Percentiles rank a stretch among this genome's conserved stretches.
Evolutionary conservation across 2,797 vertebrate species (phyloP).

Genomic region (Notolepis coatsorum): DNA sequence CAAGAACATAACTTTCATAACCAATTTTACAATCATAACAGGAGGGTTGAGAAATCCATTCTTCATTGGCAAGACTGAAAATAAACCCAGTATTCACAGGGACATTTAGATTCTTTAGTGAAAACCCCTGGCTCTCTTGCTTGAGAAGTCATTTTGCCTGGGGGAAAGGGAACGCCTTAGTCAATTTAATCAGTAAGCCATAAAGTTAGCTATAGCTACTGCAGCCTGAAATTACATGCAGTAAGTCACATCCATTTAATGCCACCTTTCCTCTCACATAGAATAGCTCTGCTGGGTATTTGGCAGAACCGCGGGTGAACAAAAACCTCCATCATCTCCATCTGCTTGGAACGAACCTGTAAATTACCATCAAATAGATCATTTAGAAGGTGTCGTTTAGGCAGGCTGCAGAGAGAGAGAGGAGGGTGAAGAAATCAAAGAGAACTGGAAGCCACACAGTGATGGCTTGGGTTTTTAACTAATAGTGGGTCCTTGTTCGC

Average conservation of each 20-base stretch:
- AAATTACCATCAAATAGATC: slow-evolving; percentile 55
- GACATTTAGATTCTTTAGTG: slow-evolving; percentile 55
- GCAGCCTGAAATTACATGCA: slow-evolving; percentile 35
- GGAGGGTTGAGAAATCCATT: no score
- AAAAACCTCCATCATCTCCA: slow-evolving; percentile 28
- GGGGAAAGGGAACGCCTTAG: no score
- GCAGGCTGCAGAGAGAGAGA: slow-evolving; percentile 28
- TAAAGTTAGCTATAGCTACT: slow-evolving; percentile 31
- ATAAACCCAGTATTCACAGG: slow-evolving; percentile 61
- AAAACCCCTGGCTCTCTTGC: slow-evolving; percentile 68
- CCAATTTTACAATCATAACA: no score
- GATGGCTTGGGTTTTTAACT: slow-evolving; percentile 41
- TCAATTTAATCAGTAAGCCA: slow-evolving; percentile 34
- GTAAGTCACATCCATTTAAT: no score
- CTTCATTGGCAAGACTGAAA: no score
- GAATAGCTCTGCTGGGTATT: slow-evolving; percentile 1
- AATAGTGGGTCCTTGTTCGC: slow-evolving; percentile 13
- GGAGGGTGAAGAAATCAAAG: slow-evolving; percentile 32
- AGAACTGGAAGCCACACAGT: slow-evolving; percentile 24
- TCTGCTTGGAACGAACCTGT: slow-evolving; percentile 40
- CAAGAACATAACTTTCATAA: no score
- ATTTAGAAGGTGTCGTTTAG: slow-evolving; percentile 32
- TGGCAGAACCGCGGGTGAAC: slow-evolving; percentile 22
- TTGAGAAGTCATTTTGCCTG: slow-evolving; percentile 58
- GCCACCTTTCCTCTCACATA: neutral